These are phyloP conservation scores for Orchesella flavescens DNA, from an alignment of 2,888 invertebrate species.

Conservation along the genomic window DNA sequence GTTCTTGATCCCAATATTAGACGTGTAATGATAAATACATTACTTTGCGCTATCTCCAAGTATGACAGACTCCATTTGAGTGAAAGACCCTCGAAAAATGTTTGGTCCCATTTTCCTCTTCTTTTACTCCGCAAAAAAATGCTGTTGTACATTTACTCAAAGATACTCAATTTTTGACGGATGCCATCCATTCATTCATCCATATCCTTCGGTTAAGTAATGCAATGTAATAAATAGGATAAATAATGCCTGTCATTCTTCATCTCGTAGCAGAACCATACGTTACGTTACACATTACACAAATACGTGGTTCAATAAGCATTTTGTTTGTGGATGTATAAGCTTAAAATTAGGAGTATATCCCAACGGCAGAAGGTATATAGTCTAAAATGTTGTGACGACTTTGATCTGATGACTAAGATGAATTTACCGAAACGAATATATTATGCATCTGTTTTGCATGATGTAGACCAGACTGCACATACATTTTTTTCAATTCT, in stretches of 20 bases:
- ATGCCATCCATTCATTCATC: slow-evolving; percentile 49
- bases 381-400: not conserved
- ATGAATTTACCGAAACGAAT: slow-evolving; percentile 2
- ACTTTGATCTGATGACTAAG: not conserved
- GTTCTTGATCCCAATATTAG: slow-evolving; percentile 23
- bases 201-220: slow-evolving; percentile 43
- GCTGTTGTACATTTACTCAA: slow-evolving; percentile 15
- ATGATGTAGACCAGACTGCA: too few relatives aligned
- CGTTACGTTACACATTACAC: not conserved
- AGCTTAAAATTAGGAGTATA: too few relatives aligned
- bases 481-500: not conserved
- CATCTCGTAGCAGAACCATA: not conserved
- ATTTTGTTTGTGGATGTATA: too few relatives aligned
- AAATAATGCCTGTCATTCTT: slow-evolving; percentile 48
- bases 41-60: too few relatives aligned
- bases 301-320: not conserved
- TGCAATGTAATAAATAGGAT: slow-evolving; percentile 28
- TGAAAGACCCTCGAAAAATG: too few relatives aligned
- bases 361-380: not conserved
- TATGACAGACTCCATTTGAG: too few relatives aligned
- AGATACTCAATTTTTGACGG: slow-evolving; percentile 29
- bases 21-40: too few relatives aligned
- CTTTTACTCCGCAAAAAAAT: not conserved
- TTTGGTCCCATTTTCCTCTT: too few relatives aligned
- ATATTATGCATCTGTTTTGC: not conserved